Evolutionary conservation across 2,888 invertebrate genomes (phyloP).

Genomic region (Euphydryas editha): DNA sequence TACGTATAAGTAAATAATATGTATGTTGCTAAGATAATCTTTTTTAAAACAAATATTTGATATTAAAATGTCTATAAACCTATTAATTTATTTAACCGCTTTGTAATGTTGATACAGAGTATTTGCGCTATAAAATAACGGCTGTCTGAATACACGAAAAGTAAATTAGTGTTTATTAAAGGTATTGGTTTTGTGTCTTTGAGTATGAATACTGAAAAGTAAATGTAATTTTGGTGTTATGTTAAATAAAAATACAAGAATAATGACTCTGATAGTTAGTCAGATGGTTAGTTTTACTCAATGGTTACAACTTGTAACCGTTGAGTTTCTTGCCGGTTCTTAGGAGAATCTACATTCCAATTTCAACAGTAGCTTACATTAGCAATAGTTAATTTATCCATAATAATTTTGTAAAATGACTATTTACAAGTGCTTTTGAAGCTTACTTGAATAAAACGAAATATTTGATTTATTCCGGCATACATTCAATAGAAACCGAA

Average conservation of each 20-base stretch:
- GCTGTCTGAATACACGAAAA: constrained; percentile 11
- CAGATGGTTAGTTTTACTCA: too few relatives aligned
- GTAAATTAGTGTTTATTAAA: constrained; percentile 16
- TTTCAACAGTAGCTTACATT: too few relatives aligned
- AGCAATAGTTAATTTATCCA: too few relatives aligned
- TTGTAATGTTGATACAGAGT: constrained; percentile 15
- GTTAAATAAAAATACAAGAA: background rate
- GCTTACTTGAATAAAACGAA: too few relatives aligned
- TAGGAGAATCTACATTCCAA: too few relatives aligned
- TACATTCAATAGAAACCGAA: too few relatives aligned
- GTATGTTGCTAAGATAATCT: background rate
- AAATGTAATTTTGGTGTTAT: background rate
- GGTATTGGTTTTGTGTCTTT: background rate
- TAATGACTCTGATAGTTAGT: too few relatives aligned
- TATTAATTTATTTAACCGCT: constrained; percentile 23
- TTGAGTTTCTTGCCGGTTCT: too few relatives aligned
- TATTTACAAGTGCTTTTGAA: too few relatives aligned
- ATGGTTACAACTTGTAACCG: too few relatives aligned
- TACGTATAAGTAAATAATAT: background rate
- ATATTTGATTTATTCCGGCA: too few relatives aligned
- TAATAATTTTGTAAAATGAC: too few relatives aligned
- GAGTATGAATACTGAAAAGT: background rate
- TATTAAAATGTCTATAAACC: background rate
- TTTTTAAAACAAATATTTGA: background rate
- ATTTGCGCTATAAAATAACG: constrained; percentile 6